Evolutionary conservation across 2,888 invertebrate species (phyloP).

Genomic region (Sarcophaga carnaria): DNA sequence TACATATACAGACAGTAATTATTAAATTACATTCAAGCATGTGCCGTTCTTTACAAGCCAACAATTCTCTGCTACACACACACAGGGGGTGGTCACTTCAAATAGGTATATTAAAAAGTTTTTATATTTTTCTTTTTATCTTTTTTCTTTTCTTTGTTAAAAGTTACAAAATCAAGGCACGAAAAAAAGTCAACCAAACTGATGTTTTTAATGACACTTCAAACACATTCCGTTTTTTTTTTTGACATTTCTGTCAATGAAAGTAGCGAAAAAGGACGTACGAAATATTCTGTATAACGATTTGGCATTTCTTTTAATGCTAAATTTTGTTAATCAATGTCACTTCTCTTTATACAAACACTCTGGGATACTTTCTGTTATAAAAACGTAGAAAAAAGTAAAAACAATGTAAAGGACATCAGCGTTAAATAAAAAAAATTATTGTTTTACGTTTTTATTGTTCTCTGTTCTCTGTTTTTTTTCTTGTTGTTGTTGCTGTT

Average conservation of each 20-base stretch:
- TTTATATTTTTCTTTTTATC: too few relatives aligned
- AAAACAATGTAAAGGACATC: neutral
- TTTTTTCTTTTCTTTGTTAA: neutral
- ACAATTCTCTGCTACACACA: too few relatives aligned
- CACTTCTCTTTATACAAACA: neutral
- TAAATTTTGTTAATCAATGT: conserved; percentile 25
- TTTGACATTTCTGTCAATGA: too few relatives aligned
- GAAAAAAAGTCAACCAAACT: neutral
- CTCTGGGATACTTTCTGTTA: neutral
- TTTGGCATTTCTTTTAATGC: neutral
- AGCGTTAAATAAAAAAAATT: neutral
- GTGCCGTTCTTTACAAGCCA: too few relatives aligned
- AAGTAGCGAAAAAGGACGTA: too few relatives aligned
- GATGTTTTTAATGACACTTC: neutral
- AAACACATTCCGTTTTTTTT: neutral
- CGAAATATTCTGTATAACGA: too few relatives aligned
- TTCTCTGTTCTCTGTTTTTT: too few relatives aligned
- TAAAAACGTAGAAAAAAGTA: neutral
- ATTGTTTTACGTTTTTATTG: too few relatives aligned
- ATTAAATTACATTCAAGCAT: too few relatives aligned
- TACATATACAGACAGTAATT: too few relatives aligned
- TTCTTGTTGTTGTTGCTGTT: neutral
- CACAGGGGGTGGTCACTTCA: neutral
- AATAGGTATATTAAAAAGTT: neutral
- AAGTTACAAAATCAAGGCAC: neutral